phyloP scores from a whole-genome alignment of 2,113 vertebrate genomes.

The Chrysemys picta region DNA sequence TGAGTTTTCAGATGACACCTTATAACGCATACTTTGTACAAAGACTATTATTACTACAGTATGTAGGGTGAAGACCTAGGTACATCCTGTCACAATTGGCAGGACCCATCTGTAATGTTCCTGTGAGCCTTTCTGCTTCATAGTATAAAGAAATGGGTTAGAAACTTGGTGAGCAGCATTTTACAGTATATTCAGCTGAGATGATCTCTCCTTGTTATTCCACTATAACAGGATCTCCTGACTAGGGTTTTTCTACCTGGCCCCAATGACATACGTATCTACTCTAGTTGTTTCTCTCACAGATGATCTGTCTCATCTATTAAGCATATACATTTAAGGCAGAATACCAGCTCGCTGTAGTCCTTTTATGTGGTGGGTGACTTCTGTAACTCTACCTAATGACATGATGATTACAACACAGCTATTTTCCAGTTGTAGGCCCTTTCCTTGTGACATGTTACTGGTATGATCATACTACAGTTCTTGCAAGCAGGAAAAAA shows the following conservation, averaged over 20 bases:
- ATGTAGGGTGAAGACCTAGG: too few species aligned
- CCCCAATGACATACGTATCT: background rate
- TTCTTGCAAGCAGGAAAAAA: background rate
- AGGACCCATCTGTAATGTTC: slow-evolving; percentile 25
- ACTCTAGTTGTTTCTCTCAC: background rate
- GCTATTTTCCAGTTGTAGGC: background rate
- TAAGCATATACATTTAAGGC: background rate
- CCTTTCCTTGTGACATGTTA: background rate
- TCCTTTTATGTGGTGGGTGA: background rate
- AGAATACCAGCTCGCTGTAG: background rate
- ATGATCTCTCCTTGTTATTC: background rate
- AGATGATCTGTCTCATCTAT: background rate
- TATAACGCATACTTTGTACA: too few species aligned
- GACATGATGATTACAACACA: background rate
- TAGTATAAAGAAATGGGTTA: background rate
- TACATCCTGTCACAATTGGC: background rate
- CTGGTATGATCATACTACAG: background rate
- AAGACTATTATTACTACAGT: too few species aligned
- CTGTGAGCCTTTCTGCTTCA: background rate
- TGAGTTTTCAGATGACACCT: too few species aligned
- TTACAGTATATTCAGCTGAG: background rate
- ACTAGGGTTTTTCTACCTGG: accelerated
- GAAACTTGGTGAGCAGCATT: background rate
- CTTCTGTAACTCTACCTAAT: background rate
- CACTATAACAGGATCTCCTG: accelerated